Evolutionary conservation across 2,797 vertebrate species (phyloP), one percentile per base, ranked within the genome.

Genomic region (Amblyraja radiata): DNA sequence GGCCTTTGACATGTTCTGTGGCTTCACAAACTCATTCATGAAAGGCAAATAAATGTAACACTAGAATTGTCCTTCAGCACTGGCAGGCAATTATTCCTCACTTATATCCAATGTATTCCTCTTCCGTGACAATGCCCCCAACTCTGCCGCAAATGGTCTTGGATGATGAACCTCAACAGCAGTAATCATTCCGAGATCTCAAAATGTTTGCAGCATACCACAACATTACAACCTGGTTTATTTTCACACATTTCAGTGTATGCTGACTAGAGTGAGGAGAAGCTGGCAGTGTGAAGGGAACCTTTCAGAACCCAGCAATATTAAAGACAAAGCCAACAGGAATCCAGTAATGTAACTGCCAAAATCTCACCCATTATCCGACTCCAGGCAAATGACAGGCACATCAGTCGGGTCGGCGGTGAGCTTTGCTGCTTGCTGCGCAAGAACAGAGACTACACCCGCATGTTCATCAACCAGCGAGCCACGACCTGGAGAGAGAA

Each of bases 401-500:
- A 95, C 95, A 93, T 99, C 99, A 0, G 98, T 99, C 0, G 97
- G 97, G 95, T 99, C 99, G 21, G 96, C 96, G 81, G 96, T 97
- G 54, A 99, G 96, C 94, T 97, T 97, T 86, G 97, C 97, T 73
- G 98, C 99, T 94, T 99, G 98, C 95, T 97, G 98, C 84, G 98
- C 97, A 32, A 99, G 96, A 93, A 99, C 98, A 0, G 98, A 99
- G 94, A 99, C 97, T 65, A 99, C 96, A 0, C 99, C 98, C 0
- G 98, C 98, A 21, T 99, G 98, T 93, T 99, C 98, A 92, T 99
- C 99, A 0, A 98, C 98, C 71, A 99, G 96, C 0, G 98, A 98
- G 21, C 99, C 99, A 0, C 98, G 97, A 93, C 98, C 98, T 99
- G 65, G 88, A 32, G 9, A 91, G 39, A 28, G 21, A 73, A 2